Evolutionary conservation across 2,797 vertebrate species (phyloP), one percentile per base, ranked within the genome.

Genomic region (Gymnodraco acuticeps): DNA sequence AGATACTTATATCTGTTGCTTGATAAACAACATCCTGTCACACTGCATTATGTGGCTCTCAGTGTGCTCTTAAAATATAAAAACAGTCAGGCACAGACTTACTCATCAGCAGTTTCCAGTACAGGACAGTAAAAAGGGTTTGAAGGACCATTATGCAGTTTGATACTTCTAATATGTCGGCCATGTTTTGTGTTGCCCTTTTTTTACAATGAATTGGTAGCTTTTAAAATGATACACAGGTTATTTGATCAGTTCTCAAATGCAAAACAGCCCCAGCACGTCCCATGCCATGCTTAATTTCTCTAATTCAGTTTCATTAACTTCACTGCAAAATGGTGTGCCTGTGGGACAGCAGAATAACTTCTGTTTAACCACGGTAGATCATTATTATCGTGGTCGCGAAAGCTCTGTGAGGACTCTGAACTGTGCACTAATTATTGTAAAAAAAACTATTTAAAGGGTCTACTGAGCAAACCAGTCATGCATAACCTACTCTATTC

Each of bases 11-110:
- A 47, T 52, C 23, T 9, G 19, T n/a, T 0, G 9, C 4, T 38
- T 75, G 16, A 76, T 61, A 56, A 60, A 47, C 11, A 48, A 48
- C 43, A 64, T 76, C 42, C 45, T 75, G 41, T 66, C 62, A 50
- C 51, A 43, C 6, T n/a, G 33, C 15, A 38, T 31, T 52, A 42
- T 60, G 50, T 13, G 13, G 12, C 15, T 47, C 45, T 70, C 1
- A 48, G 38, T 54, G 12, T 47, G 33, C 64, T 53, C 31, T 20
- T 56, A 5, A 73, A 58, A 46, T 20, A 17, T 20, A 48, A 48
- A 58, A 52, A 19, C 7, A 33, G 31, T 14, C 15, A 27, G 41
- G 20, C 42, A 50, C 10, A 38, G 16, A 23, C 8, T 33, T 12
- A 51, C 9, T 58, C 52, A 41, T 62, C 27, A 54, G 1, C 31